phyloP scores from a whole-genome alignment of 2,888 invertebrate species.

The Ophion ventricosus region DNA sequence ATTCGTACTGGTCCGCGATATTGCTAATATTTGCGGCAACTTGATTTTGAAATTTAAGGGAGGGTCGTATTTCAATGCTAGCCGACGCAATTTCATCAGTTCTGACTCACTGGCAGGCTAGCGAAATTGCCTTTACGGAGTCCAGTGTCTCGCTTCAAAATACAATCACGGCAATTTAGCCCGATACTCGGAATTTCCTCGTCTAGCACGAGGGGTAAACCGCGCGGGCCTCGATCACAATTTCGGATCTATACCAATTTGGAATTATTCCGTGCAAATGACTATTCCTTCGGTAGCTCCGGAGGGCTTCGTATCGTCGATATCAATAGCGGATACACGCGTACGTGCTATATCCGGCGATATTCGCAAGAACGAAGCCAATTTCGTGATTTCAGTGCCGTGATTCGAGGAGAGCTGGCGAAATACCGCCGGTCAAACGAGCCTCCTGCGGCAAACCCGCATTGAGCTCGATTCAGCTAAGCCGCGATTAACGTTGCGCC shows the following conservation, averaged over 20 bases:
- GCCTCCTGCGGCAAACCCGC: not conserved
- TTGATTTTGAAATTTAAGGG: conserved; percentile 36
- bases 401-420: too few relatives aligned
- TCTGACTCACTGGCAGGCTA: not conserved
- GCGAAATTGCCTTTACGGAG: conserved; percentile 1
- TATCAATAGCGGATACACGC: not conserved
- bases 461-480: not conserved
- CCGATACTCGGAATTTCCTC: too few relatives aligned
- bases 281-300: not conserved
- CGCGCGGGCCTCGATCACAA: not conserved
- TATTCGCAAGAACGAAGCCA: not conserved
- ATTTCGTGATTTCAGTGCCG: not conserved
- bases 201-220: too few relatives aligned
- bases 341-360: not conserved
- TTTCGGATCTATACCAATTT: not conserved
- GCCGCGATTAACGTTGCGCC: not conserved
- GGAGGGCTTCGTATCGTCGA: not conserved
- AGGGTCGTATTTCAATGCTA: conserved; percentile 26
- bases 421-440: not conserved
- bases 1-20: conserved; percentile 32
- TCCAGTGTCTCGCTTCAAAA: too few relatives aligned
- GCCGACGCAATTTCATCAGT: conserved; percentile 40
- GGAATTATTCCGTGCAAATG: not conserved
- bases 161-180: too few relatives aligned
- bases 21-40: conserved; percentile 25